Evolutionary conservation across 1,140 invertebrate species (phyloP), one percentile per base, ranked within the genome.

Genomic region (Drosophila nigrodunni): DNA sequence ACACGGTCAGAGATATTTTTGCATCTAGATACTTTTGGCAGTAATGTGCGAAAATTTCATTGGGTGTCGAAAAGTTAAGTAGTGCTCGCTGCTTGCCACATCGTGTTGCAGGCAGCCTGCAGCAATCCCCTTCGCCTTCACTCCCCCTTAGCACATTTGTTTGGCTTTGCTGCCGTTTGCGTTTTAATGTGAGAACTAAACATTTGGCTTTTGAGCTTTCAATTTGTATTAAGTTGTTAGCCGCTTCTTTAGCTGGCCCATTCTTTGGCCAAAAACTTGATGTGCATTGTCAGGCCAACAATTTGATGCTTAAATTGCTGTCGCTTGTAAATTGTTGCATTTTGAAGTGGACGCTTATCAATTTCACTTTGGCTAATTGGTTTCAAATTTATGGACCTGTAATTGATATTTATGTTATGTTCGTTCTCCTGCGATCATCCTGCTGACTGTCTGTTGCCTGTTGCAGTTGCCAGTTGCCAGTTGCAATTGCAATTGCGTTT

Each of bases 381-480:
- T 91, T 91, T 91, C 74, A 88, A 91, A 91, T 91, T 91, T 91
- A 91, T 91, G 88, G 88, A 91, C 82, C 88, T 83, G 88, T 91
- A 80, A 88, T 88, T 88, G 87, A 91, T 91, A 91, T 91, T 91
- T 91, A 91, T 91, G 88, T 78, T 15, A 52, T 77, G 82, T 86
- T 30, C 25, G 66, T 61, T 78, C 67, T 70, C 62, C 66, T 46
- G 62, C 59, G 67, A 77, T 72, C 62, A 41, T 55, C 54, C 62
- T 52, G 39, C 57, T 37, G 11, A 30, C 25, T 30, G 25, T 30
- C 21, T 50, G 34, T 34, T 35, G 13, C 21, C 47, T 10, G 21
- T 61, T 49, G 44, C 44, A 55, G 18, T 46, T 25, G 60, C 47
- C 44, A 55, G 18, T 46, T 25, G 60, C 47, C 25, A 30, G 25